Base-by-base conservation (phyloP, 2,888 invertebrate genomes). In the Chydorus sphaericus region DNA sequence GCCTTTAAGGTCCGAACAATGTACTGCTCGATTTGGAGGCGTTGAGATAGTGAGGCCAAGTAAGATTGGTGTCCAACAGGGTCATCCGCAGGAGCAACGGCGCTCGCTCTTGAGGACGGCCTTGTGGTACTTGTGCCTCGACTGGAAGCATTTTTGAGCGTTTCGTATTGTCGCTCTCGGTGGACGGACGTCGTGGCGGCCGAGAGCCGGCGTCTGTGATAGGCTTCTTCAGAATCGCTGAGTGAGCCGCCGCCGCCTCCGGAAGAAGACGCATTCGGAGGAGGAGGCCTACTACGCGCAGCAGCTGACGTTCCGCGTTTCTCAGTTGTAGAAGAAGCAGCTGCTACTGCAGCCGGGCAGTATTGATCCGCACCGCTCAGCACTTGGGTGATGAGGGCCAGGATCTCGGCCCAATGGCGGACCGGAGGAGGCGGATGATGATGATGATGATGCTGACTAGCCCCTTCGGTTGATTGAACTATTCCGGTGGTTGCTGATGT, bases 191-290 rank as follows among this genome's bases (percentile, higher is more conserved):
- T 1, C n/a, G 28, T 16, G 10, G 28, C 29, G 2, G 31, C n/a
- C 6, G 29, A 31, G 14, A 20, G 28, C 18, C 28, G 3, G 7
- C 51, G 36, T 20, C 36, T n/a, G 1, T 31, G 52, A 36, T 52
- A 36, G 6, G 52, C 36, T 18, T 52, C 52, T 52, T 52, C 52
- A 8, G 52, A 52, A 36, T 52, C 52, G 36, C 52, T 52, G 18
- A 52, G 20, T 7, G 52, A 52, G 18, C 14, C 33, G 14, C 36
- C 36, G n/a, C n/a, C n/a, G n/a, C n/a, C n/a, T n/a, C n/a, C n/a
- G n/a, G n/a, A n/a, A n/a, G n/a, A n/a, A n/a, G n/a, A n/a, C n/a
- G n/a, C n/a, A n/a, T n/a, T n/a, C 39, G 39, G 39, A 18, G 8
- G 36, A 4, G 36, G 8, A 4, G 36, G 36, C 18, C 10, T 10